Evolutionary conservation across 2,888 invertebrate species (phyloP), one percentile per base, ranked within the genome.

Genomic region (Erannis defoliaria): DNA sequence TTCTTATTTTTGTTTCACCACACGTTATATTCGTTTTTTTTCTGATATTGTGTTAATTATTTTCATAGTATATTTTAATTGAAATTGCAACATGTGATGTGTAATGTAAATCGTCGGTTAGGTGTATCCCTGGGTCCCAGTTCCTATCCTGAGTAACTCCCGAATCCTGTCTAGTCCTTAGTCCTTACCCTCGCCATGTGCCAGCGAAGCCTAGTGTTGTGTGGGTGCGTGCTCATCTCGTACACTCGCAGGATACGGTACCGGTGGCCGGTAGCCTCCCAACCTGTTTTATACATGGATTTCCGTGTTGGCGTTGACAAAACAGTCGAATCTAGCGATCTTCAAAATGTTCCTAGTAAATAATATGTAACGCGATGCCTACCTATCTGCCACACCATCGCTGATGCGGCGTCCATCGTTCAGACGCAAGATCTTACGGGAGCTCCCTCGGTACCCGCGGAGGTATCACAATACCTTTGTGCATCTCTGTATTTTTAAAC

Each of bases 91-190:
- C 37, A 35, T 55, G 48, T 48, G 46, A 43, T 46, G 37, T 62
- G 45, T 33, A 49, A 46, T 50, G 62, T 64, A 63, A 38, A 26
- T 46, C 54, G 55, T 62, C 64, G 60, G 64, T 64, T 77, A 71
- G 68, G 62, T 66, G 18, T 50, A 51, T 65, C 74, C 74, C 81
- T 77, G 76, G 31, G 78, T 78, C 82, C 90, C 75, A 76, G 87
- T 84, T 88, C 90, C 89, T 85, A 75, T 81, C 89, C 89, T 77
- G 78, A 81, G 81, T 89, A 89, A n/a, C 91, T 80, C 89, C 89
- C 76, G 78, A 81, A 81, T 89, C 90, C 92, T 80, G 71, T 89
- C 92, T 92, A 91, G 92, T 93, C 92, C 92, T 83, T 92, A 91
- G 92, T 93, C 92, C 92, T 83, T 74, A 75, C 84, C 89, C 90